These are phyloP conservation scores for Stegodyphus mimosarum DNA, from an alignment of 1,140 invertebrate species.

Conservation along the genomic window DNA sequence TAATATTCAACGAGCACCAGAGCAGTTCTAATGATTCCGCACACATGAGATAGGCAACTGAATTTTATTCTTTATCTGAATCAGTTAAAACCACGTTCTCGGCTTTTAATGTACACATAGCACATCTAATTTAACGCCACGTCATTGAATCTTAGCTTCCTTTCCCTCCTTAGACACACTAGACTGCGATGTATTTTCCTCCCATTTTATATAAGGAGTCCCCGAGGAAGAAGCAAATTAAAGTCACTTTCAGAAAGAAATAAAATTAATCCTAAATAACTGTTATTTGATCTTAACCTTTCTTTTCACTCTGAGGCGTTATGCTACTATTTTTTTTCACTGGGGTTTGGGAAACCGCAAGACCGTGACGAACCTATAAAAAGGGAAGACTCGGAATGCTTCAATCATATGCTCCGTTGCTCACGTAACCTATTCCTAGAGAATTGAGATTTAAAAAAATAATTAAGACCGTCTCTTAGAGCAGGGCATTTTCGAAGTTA, in stretches of 20 bases:
- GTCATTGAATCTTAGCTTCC: slow-evolving; percentile 3
- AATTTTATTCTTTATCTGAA: no score
- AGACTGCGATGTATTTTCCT: not conserved
- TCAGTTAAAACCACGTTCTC: not conserved
- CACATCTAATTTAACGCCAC: slow-evolving; percentile 31
- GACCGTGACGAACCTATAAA: slow-evolving; percentile 20
- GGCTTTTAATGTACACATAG: not conserved
- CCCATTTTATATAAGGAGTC: not conserved
- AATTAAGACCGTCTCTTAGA: slow-evolving; percentile 20
- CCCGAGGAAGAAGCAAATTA: slow-evolving; percentile 4
- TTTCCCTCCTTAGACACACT: slow-evolving; percentile 11
- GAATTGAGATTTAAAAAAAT: slow-evolving; percentile 45
- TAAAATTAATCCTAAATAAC: slow-evolving; percentile 32
- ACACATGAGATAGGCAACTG: no score
- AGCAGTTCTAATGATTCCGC: no score
- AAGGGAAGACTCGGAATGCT: not conserved
- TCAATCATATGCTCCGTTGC: slow-evolving; percentile 41
- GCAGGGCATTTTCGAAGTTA: slow-evolving; percentile 21
- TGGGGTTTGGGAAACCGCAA: slow-evolving; percentile 22
- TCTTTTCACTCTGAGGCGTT: not conserved
- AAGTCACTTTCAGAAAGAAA: not conserved
- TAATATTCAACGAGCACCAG: no score
- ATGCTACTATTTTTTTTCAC: not conserved
- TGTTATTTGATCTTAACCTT: slow-evolving; percentile 45
- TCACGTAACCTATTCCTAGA: slow-evolving; percentile 13